These are phyloP conservation scores for Pyxicephalus adspersus DNA, from an alignment of 2,113 vertebrate species.

Conservation along the genomic window DNA sequence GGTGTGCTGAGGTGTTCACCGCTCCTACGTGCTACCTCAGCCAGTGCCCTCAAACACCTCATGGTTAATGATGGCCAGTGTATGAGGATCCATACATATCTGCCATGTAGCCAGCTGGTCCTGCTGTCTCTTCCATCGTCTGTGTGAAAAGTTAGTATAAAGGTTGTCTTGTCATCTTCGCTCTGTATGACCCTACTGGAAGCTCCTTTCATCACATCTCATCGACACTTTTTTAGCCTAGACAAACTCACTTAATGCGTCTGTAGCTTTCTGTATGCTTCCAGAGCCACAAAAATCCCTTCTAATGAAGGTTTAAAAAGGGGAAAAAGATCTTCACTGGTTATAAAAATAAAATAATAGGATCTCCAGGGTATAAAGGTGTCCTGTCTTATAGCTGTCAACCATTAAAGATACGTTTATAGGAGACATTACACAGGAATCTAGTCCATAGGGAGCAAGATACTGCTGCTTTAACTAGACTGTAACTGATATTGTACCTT, in stretches of 20 bases:
- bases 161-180: neutral
- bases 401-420: neutral
- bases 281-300: neutral
- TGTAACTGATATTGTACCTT: too few relatives aligned
- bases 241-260: neutral
- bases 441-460: neutral
- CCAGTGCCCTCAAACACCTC: too few relatives aligned
- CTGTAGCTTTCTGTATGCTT: neutral
- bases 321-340: neutral
- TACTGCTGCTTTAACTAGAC: too few relatives aligned
- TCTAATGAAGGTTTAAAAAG: neutral
- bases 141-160: neutral
- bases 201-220: conserved; percentile 10
- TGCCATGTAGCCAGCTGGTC: too few relatives aligned
- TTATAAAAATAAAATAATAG: conserved; percentile 33
- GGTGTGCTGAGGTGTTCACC: too few relatives aligned
- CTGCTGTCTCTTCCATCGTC: neutral
- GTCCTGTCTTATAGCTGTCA: neutral
- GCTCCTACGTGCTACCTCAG: too few relatives aligned
- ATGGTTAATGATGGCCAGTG: too few relatives aligned
- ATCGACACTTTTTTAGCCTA: neutral
- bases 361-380: conserved; percentile 26
- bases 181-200: neutral
- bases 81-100: too few relatives aligned
- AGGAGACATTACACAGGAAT: neutral